Evolutionary conservation across 2,797 vertebrate species (phyloP).

Genomic region (Premnoplex brunnescens): DNA sequence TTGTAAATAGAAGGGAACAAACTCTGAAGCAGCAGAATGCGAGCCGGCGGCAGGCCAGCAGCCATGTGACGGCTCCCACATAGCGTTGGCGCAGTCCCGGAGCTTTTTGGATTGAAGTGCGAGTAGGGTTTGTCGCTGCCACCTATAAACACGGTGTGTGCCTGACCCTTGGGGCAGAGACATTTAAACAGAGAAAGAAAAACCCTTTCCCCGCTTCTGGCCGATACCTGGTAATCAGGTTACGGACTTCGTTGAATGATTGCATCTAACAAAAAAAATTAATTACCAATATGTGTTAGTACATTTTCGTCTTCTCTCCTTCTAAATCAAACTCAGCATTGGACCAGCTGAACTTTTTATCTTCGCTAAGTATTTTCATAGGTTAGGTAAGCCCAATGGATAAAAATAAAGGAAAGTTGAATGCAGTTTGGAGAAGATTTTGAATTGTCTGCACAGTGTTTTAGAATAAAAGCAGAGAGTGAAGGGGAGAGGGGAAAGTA

Average conservation of each 20-base stretch:
- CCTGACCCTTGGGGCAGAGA: background rate
- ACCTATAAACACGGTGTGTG: background rate
- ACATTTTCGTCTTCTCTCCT: background rate
- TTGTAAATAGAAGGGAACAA: conserved; percentile 26
- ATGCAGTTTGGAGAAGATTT: background rate
- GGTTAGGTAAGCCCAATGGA: background rate
- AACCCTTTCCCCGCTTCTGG: background rate
- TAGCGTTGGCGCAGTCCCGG: conserved; percentile 1
- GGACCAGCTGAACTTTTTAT: background rate
- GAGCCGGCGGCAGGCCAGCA: conserved; percentile 6
- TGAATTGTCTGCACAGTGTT: background rate
- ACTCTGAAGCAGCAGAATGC: conserved; percentile 26
- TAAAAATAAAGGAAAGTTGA: background rate
- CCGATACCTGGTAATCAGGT: no score
- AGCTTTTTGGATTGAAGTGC: background rate
- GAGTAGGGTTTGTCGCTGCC: background rate
- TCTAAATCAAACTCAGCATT: background rate
- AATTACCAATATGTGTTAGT: fast-evolving
- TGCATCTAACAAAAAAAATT: background rate
- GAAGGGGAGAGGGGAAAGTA: background rate
- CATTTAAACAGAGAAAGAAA: background rate
- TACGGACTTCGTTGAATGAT: no score
- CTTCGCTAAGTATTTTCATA: background rate
- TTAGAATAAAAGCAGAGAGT: background rate
- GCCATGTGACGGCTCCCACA: conserved; percentile 35